These are phyloP conservation scores for Ectropis grisescens DNA, from an alignment of 1,140 invertebrate species.

Conservation along the genomic window DNA sequence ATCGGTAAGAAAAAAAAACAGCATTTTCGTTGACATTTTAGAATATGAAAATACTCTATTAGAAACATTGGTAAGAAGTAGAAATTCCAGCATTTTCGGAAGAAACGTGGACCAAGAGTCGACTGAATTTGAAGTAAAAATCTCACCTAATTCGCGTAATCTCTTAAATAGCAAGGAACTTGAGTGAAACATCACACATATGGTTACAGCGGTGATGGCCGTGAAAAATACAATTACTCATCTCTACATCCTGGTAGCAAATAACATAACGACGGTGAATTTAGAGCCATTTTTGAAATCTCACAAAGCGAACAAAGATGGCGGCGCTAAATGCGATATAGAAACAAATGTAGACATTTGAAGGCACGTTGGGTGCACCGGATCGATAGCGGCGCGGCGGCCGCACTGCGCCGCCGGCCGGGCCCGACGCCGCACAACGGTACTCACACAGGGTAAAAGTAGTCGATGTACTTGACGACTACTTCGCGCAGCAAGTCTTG, in stretches of 20 bases:
- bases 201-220: too few relatives aligned
- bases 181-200: too few relatives aligned
- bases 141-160: too few relatives aligned
- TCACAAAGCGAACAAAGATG: too few relatives aligned
- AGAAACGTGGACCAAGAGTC: neutral
- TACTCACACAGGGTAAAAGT: constrained; percentile 77
- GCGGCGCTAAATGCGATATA: too few relatives aligned
- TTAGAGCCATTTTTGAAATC: too few relatives aligned
- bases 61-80: neutral
- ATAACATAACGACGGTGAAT: neutral
- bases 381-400: constrained; percentile 55
- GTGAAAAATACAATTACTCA: neutral
- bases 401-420: constrained; percentile 40
- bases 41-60: neutral
- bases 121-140: too few relatives aligned
- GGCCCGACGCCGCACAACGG: constrained; percentile 18
- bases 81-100: neutral
- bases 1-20: too few relatives aligned
- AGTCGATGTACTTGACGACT: constrained; percentile 76
- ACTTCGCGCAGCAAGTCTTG: constrained; percentile 75
- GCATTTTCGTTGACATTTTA: too few relatives aligned
- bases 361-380: constrained; percentile 40
- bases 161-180: too few relatives aligned
- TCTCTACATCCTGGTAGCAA: constrained; percentile 12
- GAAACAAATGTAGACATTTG: constrained; percentile 13